A percentile compares a stretch with the other conserved stretches of the same genome.
Evolutionary conservation across 2,797 vertebrate genomes (phyloP).

Genomic region (Peromyscus nudipes): DNA sequence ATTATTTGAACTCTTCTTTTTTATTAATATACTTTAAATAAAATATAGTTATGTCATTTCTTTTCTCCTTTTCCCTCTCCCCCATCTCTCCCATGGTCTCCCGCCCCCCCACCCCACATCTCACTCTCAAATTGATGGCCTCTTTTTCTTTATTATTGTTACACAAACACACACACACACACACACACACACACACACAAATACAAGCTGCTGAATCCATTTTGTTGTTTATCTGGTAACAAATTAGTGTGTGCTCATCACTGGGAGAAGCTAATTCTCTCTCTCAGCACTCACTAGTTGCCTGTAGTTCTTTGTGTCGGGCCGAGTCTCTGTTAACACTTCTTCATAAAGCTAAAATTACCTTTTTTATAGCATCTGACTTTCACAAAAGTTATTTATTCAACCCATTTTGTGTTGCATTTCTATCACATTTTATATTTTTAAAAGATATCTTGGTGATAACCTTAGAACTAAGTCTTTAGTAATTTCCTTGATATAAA

Average conservation of each 20-base stretch:
- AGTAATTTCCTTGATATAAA: constrained; percentile 53
- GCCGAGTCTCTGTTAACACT: neutral
- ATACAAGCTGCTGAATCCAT: neutral
- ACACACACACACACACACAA: neutral
- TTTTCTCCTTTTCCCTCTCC: neutral
- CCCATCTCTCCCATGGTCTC: neutral
- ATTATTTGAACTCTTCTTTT: neutral
- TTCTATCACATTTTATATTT: constrained; percentile 61
- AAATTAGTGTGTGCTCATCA: neutral
- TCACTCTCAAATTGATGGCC: neutral
- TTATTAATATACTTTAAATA: neutral
- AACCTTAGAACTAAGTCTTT: constrained; percentile 60
- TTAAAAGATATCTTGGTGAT: constrained; percentile 41
- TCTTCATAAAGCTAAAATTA: constrained; percentile 14
- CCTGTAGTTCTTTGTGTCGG: neutral
- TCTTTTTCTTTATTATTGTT: neutral
- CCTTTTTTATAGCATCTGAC: neutral
- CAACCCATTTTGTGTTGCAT: constrained; percentile 23
- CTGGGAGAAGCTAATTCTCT: neutral
- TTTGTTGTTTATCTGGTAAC: neutral
- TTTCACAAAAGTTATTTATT: constrained; percentile 5
- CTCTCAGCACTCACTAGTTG: neutral
- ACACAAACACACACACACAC: neutral
- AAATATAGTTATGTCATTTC: neutral
- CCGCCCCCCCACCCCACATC: neutral